Base-by-base conservation (phyloP, 1,140 invertebrate genomes). In the Arctopsyche grandis region DNA sequence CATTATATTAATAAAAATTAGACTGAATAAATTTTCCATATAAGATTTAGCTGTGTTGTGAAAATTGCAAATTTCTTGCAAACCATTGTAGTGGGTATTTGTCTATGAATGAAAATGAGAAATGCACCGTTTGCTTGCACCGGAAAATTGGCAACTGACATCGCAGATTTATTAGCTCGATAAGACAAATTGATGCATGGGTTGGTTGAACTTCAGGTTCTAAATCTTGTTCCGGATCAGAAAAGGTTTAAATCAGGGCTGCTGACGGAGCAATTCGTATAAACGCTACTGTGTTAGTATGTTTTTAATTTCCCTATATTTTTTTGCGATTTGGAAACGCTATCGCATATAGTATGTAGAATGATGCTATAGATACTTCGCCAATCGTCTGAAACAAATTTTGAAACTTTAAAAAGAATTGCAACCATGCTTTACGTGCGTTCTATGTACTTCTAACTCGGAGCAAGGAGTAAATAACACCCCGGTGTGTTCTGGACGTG, bases 111-210 rank as follows among this genome's bases (percentile, higher is more conserved):
- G 58, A 60, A 75, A 75, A 79, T 21, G 48, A 48, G 77, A 38
- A 79, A 38, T 56, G 56, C 73, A 52, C 38, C 70, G 52, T 79
- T 46, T 48, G 16, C 69, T 38, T 16, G 63, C 60, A 69, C 43
- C 43, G 38, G 78, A 79, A 79, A 79, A 79, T 79, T 79, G 78
- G 78, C 73, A 75, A 79, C 78, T 79, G 78, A 79, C 78, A 75
- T 75, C 71, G 71, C 73, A 75, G 78, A 79, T 79, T 79, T 79
- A 79, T 79, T 79, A 69, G 69, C 58, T 79, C 71, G 78, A 79
- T 79, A 79, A 76, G 78, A 79, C 78, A 75, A 79, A 79, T 75
- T 69, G 78, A 79, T 79, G 78, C 73, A 79, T 75, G 78, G 71
- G 71, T 76, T 70, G 38, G 14, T 76, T 79, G 71, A 79, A 79